Base-by-base conservation (phyloP, 2,888 invertebrate species). In the Hyalella azteca region DNA sequence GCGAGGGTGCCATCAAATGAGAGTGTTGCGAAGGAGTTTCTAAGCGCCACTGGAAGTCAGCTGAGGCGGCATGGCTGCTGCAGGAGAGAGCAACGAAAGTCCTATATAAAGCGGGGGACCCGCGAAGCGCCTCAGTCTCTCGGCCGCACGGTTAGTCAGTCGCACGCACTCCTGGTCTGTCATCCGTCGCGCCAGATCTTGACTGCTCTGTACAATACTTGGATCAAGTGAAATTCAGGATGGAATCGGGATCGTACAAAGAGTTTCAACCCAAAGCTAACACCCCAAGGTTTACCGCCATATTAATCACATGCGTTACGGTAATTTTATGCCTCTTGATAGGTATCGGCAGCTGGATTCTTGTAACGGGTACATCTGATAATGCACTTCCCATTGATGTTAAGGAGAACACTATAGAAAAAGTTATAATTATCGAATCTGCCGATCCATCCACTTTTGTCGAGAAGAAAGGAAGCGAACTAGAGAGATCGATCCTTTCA, bases 291-390 rank as follows among this genome's bases (percentile, higher is more conserved):
- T 75, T 79, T 36, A 78, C 80, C 45, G 78, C 78, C 49, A 32
- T 82, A 36, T 50, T 83, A 32, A 77, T 83, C 45, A 79, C 83
- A 22, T 50, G 73, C 32, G 81, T 83, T n/a, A 77, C 81, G 13
- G 49, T 83, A n/a, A 22, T 83, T 29, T 79, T 83, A n/a, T 81
- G 81, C 59, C 59, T 83, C n/a, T 78, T 81, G 40, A 78, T 81
- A 13, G 83, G 83, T 36, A 78, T 83, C 59, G 83, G 83, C 29
- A 80, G 81, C 73, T 83, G 80, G 78, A 73, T 83, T 1, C 66
- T 83, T 7, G 80, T 83, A 9, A 78, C 75, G 22, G 83, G 83
- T 26, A 79, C 79, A 40, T 40, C 75, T 78, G 81, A 81, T 39
- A 77, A 81, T 45, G 81, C 77, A 29, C 41, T 73, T 13, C 41